These are phyloP conservation scores for Passer montanus DNA, from an alignment of 2,113 vertebrate species.

Conservation along the genomic window DNA sequence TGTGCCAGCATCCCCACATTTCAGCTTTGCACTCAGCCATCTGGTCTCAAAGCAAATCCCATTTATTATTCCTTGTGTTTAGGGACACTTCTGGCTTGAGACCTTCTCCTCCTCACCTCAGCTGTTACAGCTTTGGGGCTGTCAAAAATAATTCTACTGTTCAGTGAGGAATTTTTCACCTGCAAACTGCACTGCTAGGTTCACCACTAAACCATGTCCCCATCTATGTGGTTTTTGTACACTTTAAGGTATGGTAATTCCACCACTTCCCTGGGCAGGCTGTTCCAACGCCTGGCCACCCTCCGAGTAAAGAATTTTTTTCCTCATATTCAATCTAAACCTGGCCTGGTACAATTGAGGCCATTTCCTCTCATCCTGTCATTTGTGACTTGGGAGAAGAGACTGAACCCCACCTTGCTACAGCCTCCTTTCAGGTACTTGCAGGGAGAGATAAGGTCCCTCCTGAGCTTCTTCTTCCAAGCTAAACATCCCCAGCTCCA, in stretches of 20 bases:
- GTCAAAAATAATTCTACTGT: neutral
- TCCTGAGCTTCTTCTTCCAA: neutral
- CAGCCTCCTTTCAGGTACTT: neutral
- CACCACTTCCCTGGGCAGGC: neutral
- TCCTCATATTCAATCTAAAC: neutral
- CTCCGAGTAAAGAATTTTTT: neutral
- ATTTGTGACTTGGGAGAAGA: neutral
- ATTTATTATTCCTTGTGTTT: neutral
- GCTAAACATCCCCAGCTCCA: neutral
- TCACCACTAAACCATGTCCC: neutral
- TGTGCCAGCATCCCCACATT: neutral
- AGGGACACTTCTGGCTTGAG: neutral
- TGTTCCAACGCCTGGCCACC: neutral
- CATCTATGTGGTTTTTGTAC: neutral
- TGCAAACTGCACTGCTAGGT: neutral
- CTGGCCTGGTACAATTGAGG: neutral
- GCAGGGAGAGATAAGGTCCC: neutral
- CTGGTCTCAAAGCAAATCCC: neutral
- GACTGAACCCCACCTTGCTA: neutral
- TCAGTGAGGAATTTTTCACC: neutral
- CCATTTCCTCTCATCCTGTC: neutral
- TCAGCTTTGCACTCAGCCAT: neutral
- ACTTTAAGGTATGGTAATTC: neutral
- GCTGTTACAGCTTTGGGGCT: neutral
- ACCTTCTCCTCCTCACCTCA: neutral